These are phyloP conservation scores for Trichonephila clavipes DNA, from an alignment of 1,140 invertebrate species.

Conservation along the genomic window DNA sequence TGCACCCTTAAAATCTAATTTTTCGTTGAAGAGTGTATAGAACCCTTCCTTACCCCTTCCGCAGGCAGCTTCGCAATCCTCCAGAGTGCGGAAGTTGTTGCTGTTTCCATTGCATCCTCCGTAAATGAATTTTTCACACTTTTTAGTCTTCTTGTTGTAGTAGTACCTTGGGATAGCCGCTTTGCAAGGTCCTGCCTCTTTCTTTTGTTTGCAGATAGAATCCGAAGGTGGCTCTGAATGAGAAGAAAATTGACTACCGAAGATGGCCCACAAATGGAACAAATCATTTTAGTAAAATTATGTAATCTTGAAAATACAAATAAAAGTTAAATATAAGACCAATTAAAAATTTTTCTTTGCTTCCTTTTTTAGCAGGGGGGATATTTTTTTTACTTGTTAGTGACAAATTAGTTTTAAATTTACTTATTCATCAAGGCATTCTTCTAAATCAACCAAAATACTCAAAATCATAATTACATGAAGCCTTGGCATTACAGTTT, in stretches of 20 bases:
- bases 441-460: too few relatives aligned
- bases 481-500: too few relatives aligned
- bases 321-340: too few relatives aligned
- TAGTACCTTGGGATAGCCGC: background rate
- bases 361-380: too few relatives aligned
- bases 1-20: background rate
- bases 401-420: too few relatives aligned
- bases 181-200: conserved; percentile 15
- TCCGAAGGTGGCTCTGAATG: background rate
- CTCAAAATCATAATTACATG: too few relatives aligned
- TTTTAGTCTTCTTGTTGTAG: conserved; percentile 36
- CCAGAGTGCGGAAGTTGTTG: conserved; percentile 79
- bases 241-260: background rate
- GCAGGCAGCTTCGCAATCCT: conserved; percentile 75
- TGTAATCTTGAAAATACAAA: too few relatives aligned
- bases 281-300: too few relatives aligned
- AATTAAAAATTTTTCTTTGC: too few relatives aligned
- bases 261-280: too few relatives aligned
- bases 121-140: conserved; percentile 78
- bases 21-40: background rate
- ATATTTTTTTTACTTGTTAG: too few relatives aligned
- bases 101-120: conserved; percentile 80
- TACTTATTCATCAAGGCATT: too few relatives aligned
- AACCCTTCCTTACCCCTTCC: background rate
- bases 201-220: background rate